Conservation (phyloP, 1,140 invertebrate genomes). For the Caligus rogercresseyi region DNA sequence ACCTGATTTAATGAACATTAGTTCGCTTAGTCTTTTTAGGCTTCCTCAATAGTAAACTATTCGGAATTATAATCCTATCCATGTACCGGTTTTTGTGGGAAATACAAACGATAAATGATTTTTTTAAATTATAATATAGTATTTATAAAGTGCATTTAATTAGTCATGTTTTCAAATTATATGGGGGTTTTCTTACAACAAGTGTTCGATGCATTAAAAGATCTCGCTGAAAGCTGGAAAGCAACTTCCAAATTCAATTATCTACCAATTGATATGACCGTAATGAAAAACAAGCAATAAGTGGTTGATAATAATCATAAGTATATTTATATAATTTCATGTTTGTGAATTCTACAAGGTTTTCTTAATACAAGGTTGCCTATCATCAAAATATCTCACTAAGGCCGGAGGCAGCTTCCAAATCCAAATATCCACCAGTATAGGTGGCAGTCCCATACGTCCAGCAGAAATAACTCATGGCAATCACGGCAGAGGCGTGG, state of each 20-base stretch:
- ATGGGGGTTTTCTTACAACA: not conserved
- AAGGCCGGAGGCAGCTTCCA: not conserved
- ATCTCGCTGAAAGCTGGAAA: not conserved
- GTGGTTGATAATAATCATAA: too few relatives aligned
- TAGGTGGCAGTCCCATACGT: conserved; percentile 6
- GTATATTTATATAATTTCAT: too few relatives aligned
- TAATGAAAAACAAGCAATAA: too few relatives aligned
- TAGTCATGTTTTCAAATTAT: not conserved
- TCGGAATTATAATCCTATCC: too few relatives aligned
- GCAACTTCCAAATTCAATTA: not conserved
- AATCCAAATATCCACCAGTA: conserved; percentile 1
- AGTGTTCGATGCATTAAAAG: not conserved
- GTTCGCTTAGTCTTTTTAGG: too few relatives aligned
- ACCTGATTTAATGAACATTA: too few relatives aligned
- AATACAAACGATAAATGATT: too few relatives aligned
- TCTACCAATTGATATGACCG: not conserved
- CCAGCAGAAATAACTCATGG: not conserved
- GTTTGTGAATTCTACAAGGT: not conserved
- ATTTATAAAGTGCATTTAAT: too few relatives aligned
- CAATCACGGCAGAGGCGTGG: not conserved
- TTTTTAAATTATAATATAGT: too few relatives aligned
- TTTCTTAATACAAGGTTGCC: not conserved
- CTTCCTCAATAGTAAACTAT: too few relatives aligned
- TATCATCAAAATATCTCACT: not conserved
- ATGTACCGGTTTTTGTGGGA: too few relatives aligned